phyloP scores from a whole-genome alignment of 2,113 vertebrate genomes.

The Amblyopsis rosae region DNA sequence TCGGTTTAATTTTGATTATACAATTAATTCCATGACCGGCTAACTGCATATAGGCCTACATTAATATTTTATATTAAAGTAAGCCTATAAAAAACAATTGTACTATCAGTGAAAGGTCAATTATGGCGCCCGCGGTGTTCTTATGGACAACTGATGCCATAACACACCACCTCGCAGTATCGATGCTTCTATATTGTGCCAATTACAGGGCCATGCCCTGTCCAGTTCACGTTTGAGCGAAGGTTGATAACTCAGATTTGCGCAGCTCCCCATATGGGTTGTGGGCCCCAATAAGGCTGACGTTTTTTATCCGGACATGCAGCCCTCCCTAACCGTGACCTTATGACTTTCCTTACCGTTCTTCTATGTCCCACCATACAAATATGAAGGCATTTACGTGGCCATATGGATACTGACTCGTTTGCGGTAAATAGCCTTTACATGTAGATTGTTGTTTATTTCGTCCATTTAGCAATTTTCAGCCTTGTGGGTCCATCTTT shows the following conservation, averaged over 20 bases:
- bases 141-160: not conserved
- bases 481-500: too few relatives aligned
- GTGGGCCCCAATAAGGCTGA: not conserved
- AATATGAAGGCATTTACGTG: not conserved
- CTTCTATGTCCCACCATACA: not conserved
- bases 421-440: too few relatives aligned
- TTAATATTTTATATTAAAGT: too few relatives aligned
- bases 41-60: too few relatives aligned
- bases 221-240: not conserved
- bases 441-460: too few relatives aligned
- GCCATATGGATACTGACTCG: too few relatives aligned
- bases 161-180: not conserved
- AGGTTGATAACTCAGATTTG: constrained; percentile 70
- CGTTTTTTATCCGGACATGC: not conserved
- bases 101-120: too few relatives aligned
- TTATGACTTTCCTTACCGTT: not conserved
- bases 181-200: constrained; percentile 65
- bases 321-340: not conserved
- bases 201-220: constrained; percentile 76
- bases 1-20: too few relatives aligned
- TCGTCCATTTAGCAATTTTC: too few relatives aligned
- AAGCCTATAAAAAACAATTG: too few relatives aligned
- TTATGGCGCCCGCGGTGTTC: too few relatives aligned
- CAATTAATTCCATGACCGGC: too few relatives aligned
- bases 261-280: constrained; percentile 74